Evolutionary conservation across 1,140 invertebrate species (phyloP).

Genomic region (Aphaenogaster floridana): DNA sequence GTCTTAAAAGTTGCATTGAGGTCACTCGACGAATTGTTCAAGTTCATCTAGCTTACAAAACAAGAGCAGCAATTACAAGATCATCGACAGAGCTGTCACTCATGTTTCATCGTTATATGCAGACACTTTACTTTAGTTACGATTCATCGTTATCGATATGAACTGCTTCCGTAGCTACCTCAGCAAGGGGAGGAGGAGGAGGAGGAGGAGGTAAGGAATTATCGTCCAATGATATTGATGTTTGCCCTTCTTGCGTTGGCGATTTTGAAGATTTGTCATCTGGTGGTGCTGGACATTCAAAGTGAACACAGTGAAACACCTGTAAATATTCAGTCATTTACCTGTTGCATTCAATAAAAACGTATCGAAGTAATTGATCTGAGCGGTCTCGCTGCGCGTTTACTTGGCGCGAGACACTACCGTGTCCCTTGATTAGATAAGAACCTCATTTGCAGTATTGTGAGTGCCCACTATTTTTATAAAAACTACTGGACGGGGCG

Average conservation of each 20-base stretch:
- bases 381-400: too few species aligned
- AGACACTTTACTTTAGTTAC: slow-evolving; percentile 33
- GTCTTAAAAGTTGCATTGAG: slow-evolving; percentile 56
- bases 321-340: slow-evolving; percentile 81
- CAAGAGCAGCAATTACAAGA: slow-evolving; percentile 23
- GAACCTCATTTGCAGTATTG: slow-evolving; percentile 98
- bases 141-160: slow-evolving; percentile 81
- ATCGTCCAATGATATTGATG: slow-evolving; percentile 23
- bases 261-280: slow-evolving; percentile 81
- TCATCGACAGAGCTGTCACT: slow-evolving; percentile 22
- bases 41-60: slow-evolving; percentile 33
- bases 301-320: slow-evolving; percentile 99
- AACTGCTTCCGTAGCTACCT: slow-evolving; percentile 82
- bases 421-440: slow-evolving; percentile 13
- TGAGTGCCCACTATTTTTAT: slow-evolving; percentile 97
- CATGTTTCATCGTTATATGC: not conserved
- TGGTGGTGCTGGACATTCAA: slow-evolving; percentile 95
- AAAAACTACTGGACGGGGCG: slow-evolving; percentile 94
- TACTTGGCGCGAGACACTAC: too few species aligned
- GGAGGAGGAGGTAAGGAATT: slow-evolving; percentile 45
- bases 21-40: slow-evolving; percentile 29
- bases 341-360: not conserved
- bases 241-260: slow-evolving; percentile 68
- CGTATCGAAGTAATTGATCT: not conserved
- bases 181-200: slow-evolving; percentile 64